Conservation (phyloP, 2,113 vertebrate genomes). For the Ranitomeya imitator region DNA sequence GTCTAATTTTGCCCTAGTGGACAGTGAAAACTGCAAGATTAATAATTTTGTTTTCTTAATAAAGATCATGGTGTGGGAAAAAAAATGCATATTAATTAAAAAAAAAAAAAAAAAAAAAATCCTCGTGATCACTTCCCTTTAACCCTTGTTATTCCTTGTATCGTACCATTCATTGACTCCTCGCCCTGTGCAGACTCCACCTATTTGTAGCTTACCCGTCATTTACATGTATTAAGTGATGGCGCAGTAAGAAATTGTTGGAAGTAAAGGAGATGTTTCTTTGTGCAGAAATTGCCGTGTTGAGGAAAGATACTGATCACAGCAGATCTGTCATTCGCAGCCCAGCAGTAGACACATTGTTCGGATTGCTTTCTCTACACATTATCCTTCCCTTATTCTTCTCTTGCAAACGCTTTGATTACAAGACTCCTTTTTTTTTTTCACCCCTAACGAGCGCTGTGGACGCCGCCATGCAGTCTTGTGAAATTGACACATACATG, state of each 20-base stretch:
- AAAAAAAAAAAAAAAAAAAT: too few relatives aligned
- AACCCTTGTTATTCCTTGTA: background rate
- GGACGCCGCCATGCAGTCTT: background rate
- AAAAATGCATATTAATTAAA: too few relatives aligned
- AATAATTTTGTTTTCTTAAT: too few relatives aligned
- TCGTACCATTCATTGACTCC: background rate
- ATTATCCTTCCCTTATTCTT: background rate
- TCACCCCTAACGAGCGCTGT: background rate
- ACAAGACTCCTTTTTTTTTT: background rate
- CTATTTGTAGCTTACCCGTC: background rate
- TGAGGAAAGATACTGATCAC: conserved; percentile 36
- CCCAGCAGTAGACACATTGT: conserved; percentile 39
- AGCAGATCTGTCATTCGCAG: conserved; percentile 29
- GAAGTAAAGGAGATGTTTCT: conserved; percentile 8
- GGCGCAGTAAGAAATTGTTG: conserved; percentile 2
- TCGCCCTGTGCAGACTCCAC: background rate
- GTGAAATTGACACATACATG: background rate
- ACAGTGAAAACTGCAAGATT: too few relatives aligned
- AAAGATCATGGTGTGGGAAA: too few relatives aligned
- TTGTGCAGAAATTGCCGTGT: conserved; percentile 36
- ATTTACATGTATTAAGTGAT: conserved; percentile 22
- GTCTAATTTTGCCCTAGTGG: too few relatives aligned
- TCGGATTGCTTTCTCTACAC: conserved; percentile 32
- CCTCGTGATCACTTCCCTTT: background rate
- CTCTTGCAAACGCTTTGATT: conserved; percentile 6